phyloP scores from a whole-genome alignment of 2,888 invertebrate species.

The Meiosimyza platycephala region DNA sequence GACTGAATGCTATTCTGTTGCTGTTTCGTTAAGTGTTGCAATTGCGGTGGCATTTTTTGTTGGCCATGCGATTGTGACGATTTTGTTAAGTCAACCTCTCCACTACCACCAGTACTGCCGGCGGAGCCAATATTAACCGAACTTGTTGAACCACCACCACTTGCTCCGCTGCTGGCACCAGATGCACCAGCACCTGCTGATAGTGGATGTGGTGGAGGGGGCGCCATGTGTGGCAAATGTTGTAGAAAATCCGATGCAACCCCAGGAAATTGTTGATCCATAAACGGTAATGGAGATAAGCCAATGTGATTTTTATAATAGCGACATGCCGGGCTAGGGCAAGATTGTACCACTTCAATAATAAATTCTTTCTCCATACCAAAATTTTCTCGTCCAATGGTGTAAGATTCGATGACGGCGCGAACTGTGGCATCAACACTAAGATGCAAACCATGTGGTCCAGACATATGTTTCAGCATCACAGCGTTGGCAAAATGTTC shows the following conservation, averaged over 20 bases:
- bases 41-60: conserved; percentile 54
- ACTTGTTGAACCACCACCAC: conserved; percentile 43
- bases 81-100: conserved; percentile 63
- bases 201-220: conserved; percentile 49
- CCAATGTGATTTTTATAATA: conserved; percentile 88
- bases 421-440: conserved; percentile 86
- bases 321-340: conserved; percentile 87
- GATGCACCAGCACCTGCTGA: conserved; percentile 25
- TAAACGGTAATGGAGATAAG: conserved; percentile 66
- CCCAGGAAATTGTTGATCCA: conserved; percentile 65
- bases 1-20: conserved; percentile 63
- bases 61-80: conserved; percentile 48
- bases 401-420: conserved; percentile 88
- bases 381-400: conserved; percentile 71
- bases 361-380: conserved; percentile 92
- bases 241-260: conserved; percentile 76
- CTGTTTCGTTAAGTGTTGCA: conserved; percentile 64
- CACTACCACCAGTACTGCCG: conserved; percentile 48
- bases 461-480: conserved; percentile 91
- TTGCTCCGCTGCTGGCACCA: conserved; percentile 46
- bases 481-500: conserved; percentile 93
- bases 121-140: conserved; percentile 47
- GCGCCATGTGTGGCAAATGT: conserved; percentile 69
- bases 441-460: conserved; percentile 86
- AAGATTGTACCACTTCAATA: conserved; percentile 88